Percentiles rank a stretch among this genome's conserved stretches.
These are phyloP conservation scores for Poecile montanus DNA, from an alignment of 2,797 vertebrate species.

Conservation along the genomic window DNA sequence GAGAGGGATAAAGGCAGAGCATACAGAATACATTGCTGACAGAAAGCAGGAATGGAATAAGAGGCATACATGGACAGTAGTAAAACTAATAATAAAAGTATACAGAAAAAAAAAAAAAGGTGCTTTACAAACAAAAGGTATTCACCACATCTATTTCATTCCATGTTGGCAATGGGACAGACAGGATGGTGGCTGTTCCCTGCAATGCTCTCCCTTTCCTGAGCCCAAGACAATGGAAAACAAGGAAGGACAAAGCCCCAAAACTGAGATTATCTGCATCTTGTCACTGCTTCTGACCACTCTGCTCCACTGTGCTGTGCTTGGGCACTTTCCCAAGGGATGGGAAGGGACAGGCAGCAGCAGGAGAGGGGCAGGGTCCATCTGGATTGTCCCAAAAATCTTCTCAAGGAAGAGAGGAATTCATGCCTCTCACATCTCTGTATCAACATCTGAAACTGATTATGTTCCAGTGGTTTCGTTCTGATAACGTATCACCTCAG, in stretches of 20 bases:
- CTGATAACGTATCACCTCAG: neutral
- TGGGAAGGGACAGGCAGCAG: neutral
- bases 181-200: neutral
- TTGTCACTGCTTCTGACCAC: rapidly evolving
- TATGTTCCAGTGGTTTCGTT: neutral
- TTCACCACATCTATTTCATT: neutral
- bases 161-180: neutral
- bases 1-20: too few species aligned
- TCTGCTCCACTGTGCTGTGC: neutral
- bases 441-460: neutral
- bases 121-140: neutral
- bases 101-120: too few species aligned
- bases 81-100: neutral
- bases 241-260: neutral
- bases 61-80: neutral
- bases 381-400: neutral
- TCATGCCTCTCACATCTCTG: neutral
- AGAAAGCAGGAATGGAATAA: neutral
- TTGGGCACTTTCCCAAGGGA: rapidly evolving
- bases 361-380: neutral
- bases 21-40: too few species aligned
- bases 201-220: rapidly evolving
- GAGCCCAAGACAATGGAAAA: neutral
- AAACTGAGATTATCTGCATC: neutral
- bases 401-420: neutral